Evolutionary conservation across 2,797 vertebrate genomes (phyloP).

Genomic region (Oreortyx pictus): DNA sequence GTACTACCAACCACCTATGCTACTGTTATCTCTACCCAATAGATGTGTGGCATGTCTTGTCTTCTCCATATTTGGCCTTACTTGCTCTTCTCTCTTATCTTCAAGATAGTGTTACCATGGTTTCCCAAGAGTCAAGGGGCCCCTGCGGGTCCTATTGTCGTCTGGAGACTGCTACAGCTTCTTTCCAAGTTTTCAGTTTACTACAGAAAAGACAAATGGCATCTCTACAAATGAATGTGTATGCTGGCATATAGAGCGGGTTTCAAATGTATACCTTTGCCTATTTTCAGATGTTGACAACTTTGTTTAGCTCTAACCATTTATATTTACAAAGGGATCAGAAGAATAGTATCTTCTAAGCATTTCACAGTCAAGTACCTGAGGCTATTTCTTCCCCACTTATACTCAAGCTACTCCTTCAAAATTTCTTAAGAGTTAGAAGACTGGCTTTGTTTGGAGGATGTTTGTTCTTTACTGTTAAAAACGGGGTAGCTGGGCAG

Average conservation of each 20-base stretch:
- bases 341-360: neutral
- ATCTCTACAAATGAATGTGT: neutral
- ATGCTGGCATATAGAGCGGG: neutral
- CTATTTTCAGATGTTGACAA: constrained; percentile 19
- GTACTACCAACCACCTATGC: too few relatives aligned
- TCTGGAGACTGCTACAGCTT: too few relatives aligned
- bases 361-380: neutral
- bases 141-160: too few relatives aligned
- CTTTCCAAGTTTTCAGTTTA: too few relatives aligned
- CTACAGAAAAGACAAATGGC: neutral
- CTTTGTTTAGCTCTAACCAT: constrained; percentile 10
- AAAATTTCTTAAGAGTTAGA: neutral
- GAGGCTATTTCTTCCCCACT: fast-evolving
- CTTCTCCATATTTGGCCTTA: too few relatives aligned
- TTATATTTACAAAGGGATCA: constrained; percentile 37
- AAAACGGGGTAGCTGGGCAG: neutral
- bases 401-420: neutral
- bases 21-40: too few relatives aligned
- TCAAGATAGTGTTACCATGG: too few relatives aligned
- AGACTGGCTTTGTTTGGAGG: neutral
- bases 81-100: too few relatives aligned
- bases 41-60: too few relatives aligned
- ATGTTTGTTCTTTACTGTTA: neutral
- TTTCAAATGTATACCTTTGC: neutral
- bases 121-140: too few relatives aligned